Evolutionary conservation across 2,888 invertebrate species (phyloP).

Genomic region (Leptura quadrifasciata): DNA sequence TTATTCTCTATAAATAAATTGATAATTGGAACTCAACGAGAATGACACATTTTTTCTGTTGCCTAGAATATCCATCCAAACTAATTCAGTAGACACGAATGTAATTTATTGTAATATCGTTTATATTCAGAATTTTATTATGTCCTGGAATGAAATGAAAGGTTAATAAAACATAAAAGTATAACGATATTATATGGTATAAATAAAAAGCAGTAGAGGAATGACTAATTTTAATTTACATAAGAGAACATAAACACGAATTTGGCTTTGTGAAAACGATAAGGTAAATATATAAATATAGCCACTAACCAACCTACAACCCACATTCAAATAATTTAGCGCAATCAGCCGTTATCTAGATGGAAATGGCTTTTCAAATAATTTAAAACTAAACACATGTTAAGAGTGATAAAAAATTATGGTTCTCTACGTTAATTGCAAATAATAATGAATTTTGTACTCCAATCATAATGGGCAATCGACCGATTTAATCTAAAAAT

Average conservation of each 20-base stretch:
- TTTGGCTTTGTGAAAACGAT: neutral
- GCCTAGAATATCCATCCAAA: too few relatives aligned
- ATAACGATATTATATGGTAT: neutral
- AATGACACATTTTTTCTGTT: too few relatives aligned
- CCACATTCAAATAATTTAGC: neutral
- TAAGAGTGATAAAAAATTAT: neutral
- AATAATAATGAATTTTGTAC: neutral
- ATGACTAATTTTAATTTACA: constrained; percentile 1
- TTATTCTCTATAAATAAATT: too few relatives aligned
- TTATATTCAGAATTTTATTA: neutral
- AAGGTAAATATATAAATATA: neutral
- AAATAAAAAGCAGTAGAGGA: neutral
- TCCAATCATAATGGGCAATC: neutral
- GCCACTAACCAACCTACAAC: neutral
- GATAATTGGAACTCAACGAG: too few relatives aligned
- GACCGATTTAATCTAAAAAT: neutral
- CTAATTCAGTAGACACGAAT: too few relatives aligned
- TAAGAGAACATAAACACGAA: constrained; percentile 3
- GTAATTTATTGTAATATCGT: neutral
- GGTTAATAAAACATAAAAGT: neutral
- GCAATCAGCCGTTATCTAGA: constrained; percentile 7
- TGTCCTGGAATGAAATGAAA: neutral
- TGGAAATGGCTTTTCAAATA: neutral
- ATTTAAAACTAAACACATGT: neutral
- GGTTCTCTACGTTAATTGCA: neutral